Evolutionary conservation across 2,888 invertebrate species (phyloP).

Genomic region (Hirtodrosophila duncani): DNA sequence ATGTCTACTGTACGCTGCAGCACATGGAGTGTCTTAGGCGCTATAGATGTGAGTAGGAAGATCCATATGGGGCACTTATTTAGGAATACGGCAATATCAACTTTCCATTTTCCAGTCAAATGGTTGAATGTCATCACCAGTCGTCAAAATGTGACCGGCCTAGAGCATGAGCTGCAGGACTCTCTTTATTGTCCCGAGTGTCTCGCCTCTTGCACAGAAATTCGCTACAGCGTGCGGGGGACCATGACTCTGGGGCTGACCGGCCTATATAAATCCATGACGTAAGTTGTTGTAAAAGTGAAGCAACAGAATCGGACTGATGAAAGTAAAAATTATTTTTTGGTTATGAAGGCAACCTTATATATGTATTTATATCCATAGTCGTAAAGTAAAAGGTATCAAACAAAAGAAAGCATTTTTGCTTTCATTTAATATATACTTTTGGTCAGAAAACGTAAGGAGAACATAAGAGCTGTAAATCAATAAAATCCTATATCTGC

Average conservation of each 20-base stretch:
- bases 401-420: too few species aligned
- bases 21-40: slow-evolving; percentile 79
- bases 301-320: slow-evolving; percentile 13
- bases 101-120: slow-evolving; percentile 72
- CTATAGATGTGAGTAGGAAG: slow-evolving; percentile 78
- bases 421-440: too few species aligned
- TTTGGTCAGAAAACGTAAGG: too few species aligned
- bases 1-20: slow-evolving; percentile 69
- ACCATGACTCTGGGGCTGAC: slow-evolving; percentile 59
- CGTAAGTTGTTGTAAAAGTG: slow-evolving; percentile 41
- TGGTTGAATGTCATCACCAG: slow-evolving; percentile 77
- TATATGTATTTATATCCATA: too few species aligned
- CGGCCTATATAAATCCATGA: slow-evolving; percentile 14
- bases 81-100: slow-evolving; percentile 23
- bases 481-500: too few species aligned
- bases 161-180: slow-evolving; percentile 80
- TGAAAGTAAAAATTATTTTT: slow-evolving; percentile 16
- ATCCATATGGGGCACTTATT: slow-evolving; percentile 33
- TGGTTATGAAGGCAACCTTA: too few species aligned
- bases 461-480: too few species aligned
- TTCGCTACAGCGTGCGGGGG: slow-evolving; percentile 79
- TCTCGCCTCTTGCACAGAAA: slow-evolving; percentile 80
- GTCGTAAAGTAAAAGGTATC: too few species aligned
- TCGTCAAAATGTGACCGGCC: slow-evolving; percentile 69
- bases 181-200: slow-evolving; percentile 81